Evolutionary conservation across 2,888 invertebrate genomes (phyloP).

Genomic region (Yponomeuta evonymella): DNA sequence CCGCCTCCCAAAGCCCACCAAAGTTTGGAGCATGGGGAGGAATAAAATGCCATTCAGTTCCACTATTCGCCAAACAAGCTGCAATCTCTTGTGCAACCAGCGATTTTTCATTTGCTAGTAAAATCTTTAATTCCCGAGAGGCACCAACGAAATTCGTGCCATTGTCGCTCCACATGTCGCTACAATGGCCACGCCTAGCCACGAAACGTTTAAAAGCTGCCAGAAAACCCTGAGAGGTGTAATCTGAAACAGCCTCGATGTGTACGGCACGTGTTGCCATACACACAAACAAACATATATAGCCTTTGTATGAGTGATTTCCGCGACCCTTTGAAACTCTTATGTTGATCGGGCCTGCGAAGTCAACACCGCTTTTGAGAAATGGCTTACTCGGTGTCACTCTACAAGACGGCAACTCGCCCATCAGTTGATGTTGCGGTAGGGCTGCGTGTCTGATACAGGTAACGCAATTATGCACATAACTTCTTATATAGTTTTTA

Average conservation of each 20-base stretch:
- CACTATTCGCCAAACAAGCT: neutral
- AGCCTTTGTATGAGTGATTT: constrained; percentile 15
- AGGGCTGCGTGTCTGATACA: too few relatives aligned
- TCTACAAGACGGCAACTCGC: constrained; percentile 13
- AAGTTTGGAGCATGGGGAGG: constrained; percentile 18
- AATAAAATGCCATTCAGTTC: constrained; percentile 16
- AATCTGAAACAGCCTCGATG: too few relatives aligned
- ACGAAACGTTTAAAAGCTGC: constrained; percentile 23
- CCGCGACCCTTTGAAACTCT: constrained; percentile 20
- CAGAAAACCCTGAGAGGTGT: too few relatives aligned
- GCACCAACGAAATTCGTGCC: constrained; percentile 25
- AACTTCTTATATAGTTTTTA: too few relatives aligned
- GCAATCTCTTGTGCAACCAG: neutral
- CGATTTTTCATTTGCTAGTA: constrained; percentile 15
- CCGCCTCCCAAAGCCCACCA: too few relatives aligned
- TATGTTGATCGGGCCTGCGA: constrained; percentile 19
- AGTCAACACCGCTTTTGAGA: constrained; percentile 17
- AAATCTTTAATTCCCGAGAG: constrained; percentile 11
- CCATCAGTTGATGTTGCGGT: constrained; percentile 14
- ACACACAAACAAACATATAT: too few relatives aligned
- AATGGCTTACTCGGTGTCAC: constrained; percentile 16
- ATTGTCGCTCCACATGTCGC: constrained; percentile 21
- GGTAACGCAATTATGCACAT: too few relatives aligned
- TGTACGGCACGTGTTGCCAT: too few relatives aligned
- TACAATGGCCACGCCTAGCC: constrained; percentile 22